These are phyloP conservation scores for Poecilobothrus nobilitatus DNA, from an alignment of 2,888 invertebrate species.

Conservation along the genomic window DNA sequence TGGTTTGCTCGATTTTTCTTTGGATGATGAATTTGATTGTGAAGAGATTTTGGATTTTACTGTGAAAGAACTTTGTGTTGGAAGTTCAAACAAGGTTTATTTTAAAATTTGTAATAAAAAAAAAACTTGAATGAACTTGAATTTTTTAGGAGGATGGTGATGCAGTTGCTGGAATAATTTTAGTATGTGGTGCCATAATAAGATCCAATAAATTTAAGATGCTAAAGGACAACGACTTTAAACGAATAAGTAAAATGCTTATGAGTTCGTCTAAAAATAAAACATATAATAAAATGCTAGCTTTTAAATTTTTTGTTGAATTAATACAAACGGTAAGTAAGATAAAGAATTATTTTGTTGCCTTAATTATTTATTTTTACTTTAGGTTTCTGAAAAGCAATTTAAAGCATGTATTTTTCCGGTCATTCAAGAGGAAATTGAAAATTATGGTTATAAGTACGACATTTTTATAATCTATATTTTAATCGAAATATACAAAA, in stretches of 20 bases:
- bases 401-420: constrained; percentile 54
- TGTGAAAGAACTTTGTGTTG: constrained; percentile 58
- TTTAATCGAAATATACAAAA: constrained; percentile 44
- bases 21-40: not conserved
- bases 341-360: not conserved
- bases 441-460: constrained; percentile 55
- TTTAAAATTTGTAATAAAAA: not conserved
- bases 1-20: constrained; percentile 39
- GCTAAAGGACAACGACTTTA: constrained; percentile 46
- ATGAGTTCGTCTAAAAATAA: constrained; percentile 29
- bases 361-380: constrained; percentile 22
- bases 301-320: constrained; percentile 54
- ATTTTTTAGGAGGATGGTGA: constrained; percentile 61
- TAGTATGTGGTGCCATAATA: constrained; percentile 61
- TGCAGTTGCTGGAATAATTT: constrained; percentile 60
- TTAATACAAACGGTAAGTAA: constrained; percentile 48
- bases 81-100: constrained; percentile 32
- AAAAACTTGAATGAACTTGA: not conserved
- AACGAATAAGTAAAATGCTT: constrained; percentile 43
- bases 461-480: constrained; percentile 57
- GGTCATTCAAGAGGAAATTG: constrained; percentile 51
- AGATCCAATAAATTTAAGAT: constrained; percentile 53
- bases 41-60: constrained; percentile 51
- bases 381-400: constrained; percentile 48
- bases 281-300: constrained; percentile 38